Conservation (phyloP, 2,888 invertebrate species). For the Athetis lepigone region DNA sequence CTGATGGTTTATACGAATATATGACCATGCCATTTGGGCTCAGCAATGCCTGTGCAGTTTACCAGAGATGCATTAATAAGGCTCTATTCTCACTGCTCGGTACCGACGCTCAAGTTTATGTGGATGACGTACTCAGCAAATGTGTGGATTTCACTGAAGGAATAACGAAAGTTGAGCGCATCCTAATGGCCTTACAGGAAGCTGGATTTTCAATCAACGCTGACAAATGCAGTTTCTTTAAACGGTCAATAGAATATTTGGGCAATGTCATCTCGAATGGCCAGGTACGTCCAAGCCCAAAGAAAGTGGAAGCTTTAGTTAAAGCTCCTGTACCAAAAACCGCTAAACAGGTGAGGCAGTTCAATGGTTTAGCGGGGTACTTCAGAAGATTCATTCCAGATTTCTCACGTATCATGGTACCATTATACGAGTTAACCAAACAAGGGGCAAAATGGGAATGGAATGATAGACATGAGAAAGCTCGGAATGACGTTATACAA, state of each 20-base stretch:
- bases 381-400: slow-evolving; percentile 16
- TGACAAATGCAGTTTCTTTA: slow-evolving; percentile 13
- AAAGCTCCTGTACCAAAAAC: slow-evolving; percentile 15
- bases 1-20: slow-evolving; percentile 18
- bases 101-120: slow-evolving; percentile 19
- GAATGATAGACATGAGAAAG: slow-evolving; percentile 2
- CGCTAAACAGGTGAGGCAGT: slow-evolving; percentile 21
- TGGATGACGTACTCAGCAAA: slow-evolving; percentile 21
- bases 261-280: slow-evolving; percentile 21
- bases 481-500: slow-evolving; percentile 1
- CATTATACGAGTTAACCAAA: slow-evolving; percentile 15
- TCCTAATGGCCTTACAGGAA: slow-evolving; percentile 2
- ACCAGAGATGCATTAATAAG: slow-evolving; percentile 23
- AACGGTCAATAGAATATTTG: slow-evolving; percentile 19
- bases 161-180: background rate
- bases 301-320: slow-evolving; percentile 17
- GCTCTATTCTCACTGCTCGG: too few species aligned
- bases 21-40: slow-evolving; percentile 24
- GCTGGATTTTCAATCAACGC: slow-evolving; percentile 17
- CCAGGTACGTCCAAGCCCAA: slow-evolving; percentile 14
- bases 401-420: slow-evolving; percentile 13
- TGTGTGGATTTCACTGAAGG: slow-evolving; percentile 6
- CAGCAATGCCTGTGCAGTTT: slow-evolving; percentile 19
- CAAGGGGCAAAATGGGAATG: slow-evolving; percentile 4
- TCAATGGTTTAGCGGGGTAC: slow-evolving; percentile 21